A percentile compares a stretch with the other conserved stretches of the same genome.
Conservation (phyloP, 2,113 vertebrate genomes). For the Fulica atra region DNA sequence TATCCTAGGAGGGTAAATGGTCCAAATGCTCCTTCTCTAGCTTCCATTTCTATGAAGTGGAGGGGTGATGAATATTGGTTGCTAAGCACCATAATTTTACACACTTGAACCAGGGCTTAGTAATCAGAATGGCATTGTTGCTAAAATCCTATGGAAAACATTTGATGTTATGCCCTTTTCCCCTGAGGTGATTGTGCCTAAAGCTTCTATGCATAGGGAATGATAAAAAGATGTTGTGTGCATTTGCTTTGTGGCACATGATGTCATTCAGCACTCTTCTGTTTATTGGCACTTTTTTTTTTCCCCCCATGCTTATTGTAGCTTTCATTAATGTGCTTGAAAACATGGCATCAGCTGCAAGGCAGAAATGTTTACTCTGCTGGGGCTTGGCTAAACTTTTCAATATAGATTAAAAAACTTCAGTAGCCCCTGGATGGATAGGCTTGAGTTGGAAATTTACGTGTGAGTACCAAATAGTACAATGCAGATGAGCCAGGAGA, state of each 20-base stretch:
- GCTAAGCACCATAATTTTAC: background rate
- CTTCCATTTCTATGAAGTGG: background rate
- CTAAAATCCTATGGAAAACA: background rate
- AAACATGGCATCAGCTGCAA: slow-evolving; percentile 11
- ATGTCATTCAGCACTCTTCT: background rate
- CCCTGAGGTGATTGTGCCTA: background rate
- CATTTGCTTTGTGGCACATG: background rate
- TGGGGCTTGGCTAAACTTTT: background rate
- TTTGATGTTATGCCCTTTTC: background rate
- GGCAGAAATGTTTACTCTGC: background rate
- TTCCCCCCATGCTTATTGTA: background rate
- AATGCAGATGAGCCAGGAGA: slow-evolving; percentile 25
- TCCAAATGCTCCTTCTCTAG: background rate
- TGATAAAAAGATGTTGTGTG: background rate
- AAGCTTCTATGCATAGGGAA: background rate
- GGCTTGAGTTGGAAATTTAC: slow-evolving; percentile 1
- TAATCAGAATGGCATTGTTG: background rate
- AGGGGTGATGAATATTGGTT: background rate
- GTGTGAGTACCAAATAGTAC: background rate
- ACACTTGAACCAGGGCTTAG: background rate
- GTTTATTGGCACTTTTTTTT: background rate
- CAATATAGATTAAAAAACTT: slow-evolving; percentile 29
- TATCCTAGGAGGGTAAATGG: background rate
- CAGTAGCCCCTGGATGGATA: background rate
- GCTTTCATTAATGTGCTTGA: slow-evolving; percentile 23